Evolutionary conservation across 2,797 vertebrate genomes (phyloP).

Genomic region (Premnoplex brunnescens): DNA sequence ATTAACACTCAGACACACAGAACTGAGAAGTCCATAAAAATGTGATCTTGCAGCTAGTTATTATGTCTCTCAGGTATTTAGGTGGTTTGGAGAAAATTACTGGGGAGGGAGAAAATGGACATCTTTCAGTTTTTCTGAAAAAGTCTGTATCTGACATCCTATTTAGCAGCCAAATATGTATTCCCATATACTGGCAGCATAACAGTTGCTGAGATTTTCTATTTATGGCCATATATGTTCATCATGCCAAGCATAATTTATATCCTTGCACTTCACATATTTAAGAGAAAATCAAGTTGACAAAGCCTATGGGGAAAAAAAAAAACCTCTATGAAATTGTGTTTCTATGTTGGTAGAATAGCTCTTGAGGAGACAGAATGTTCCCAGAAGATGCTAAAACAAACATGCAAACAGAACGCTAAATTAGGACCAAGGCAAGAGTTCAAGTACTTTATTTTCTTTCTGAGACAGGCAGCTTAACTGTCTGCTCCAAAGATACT

Average conservation of each 20-base stretch:
- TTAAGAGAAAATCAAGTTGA: conserved; percentile 31
- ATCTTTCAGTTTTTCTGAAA: background rate
- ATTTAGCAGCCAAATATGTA: background rate
- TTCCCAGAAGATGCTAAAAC: conserved; percentile 68
- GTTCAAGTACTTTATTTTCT: conserved; percentile 65
- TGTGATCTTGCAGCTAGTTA: background rate
- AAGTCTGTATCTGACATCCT: background rate
- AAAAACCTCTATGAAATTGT: background rate
- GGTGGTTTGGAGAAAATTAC: background rate
- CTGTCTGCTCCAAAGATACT: conserved; percentile 44
- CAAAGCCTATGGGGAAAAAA: background rate
- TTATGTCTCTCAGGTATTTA: background rate
- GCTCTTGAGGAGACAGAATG: conserved; percentile 64
- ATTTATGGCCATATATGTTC: background rate
- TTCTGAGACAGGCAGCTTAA: conserved; percentile 45
- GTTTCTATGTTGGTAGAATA: conserved; percentile 47
- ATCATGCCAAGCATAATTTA: conserved; percentile 25
- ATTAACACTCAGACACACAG: background rate
- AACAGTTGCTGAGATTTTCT: background rate
- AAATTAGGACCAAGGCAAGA: conserved; percentile 59
- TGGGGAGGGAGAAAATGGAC: background rate
- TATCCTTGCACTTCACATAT: background rate
- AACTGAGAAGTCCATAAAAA: background rate
- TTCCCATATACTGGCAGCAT: background rate
- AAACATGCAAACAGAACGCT: conserved; percentile 61